A percentile compares a stretch with the other conserved stretches of the same genome.
Evolutionary conservation across 2,888 invertebrate species (phyloP).

Genomic region (Anodontia alba): DNA sequence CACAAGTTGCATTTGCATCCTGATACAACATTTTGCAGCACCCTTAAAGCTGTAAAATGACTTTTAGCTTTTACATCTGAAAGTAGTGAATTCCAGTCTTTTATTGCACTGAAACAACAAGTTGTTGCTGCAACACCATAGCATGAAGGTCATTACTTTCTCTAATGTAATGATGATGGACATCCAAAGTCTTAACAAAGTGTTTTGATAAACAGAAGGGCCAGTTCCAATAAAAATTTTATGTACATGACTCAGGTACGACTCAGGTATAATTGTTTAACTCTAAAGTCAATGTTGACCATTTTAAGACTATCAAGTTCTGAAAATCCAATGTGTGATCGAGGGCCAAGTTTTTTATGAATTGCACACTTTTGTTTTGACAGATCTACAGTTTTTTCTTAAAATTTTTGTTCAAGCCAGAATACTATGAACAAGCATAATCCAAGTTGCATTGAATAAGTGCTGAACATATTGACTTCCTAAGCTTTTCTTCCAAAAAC

Average conservation of each 20-base stretch:
- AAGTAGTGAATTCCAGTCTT: no score
- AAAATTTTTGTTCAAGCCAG: background rate
- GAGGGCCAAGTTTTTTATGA: no score
- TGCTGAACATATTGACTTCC: conserved; percentile 12
- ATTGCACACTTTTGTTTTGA: conserved; percentile 13
- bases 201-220: background rate
- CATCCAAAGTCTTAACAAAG: background rate
- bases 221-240: background rate
- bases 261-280: no score
- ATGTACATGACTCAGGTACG: background rate
- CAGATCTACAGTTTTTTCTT: background rate
- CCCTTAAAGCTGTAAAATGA: no score
- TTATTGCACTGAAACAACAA: no score
- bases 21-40: no score
- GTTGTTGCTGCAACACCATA: background rate
- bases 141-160: background rate
- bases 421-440: conserved; percentile 7
- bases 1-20: no score
- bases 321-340: no score
- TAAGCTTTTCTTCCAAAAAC: background rate
- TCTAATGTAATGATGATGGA: background rate
- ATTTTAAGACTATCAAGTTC: no score
- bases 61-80: no score
- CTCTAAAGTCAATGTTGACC: no score
- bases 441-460: conserved; percentile 19